Evolutionary conservation across 2,113 vertebrate species (phyloP), one percentile per base, ranked within the genome.

Genomic region (Solea solea): DNA sequence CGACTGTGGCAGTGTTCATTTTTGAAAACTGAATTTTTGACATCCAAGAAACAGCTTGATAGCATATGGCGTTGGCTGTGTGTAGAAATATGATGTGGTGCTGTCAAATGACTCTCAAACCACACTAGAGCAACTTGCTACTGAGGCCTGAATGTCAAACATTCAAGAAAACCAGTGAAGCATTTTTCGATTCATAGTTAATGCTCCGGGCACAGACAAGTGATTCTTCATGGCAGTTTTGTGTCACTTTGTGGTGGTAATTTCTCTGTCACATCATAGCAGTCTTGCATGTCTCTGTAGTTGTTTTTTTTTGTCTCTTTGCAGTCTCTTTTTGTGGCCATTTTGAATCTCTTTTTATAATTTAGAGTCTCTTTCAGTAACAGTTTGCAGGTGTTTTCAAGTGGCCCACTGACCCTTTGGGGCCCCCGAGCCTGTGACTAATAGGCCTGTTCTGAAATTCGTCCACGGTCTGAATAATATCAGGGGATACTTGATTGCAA

Each of bases 401-500:
- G 3, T 13, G 66, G n/a, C 9, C 8, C 13, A 2, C 8, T 40
- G 27, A 39, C 41, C 14, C 21, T 3, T 13, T 44, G 40, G n/a
- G 39, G 5, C n/a, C 5, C 21, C 58, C 16, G 25, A 40, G 34
- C 13, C 34, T 48, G 41, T 56, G 39, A 34, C 64, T 7, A 0
- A 0, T n/a, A 5, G n/a, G 14, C 46, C 40, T 13, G 25, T 13
- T 57, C 9, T 51, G 15, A 44, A n/a, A 69, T 50, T 46, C 41
- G 21, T 56, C 44, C 0, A 9, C 11, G 3, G 34, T 50, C 9
- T 60, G 28, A 60, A 49, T 46, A 25, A 16, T 48, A 56, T 48
- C 40, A 69, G 28, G 44, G 14, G 27, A 25, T 59, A 73, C 68
- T 76, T 73, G 55, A 76, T 75, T 60, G 45, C 51, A 55, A 64